Evolutionary conservation across 2,888 invertebrate genomes (phyloP).

Genomic region (Trachelus stipa): DNA sequence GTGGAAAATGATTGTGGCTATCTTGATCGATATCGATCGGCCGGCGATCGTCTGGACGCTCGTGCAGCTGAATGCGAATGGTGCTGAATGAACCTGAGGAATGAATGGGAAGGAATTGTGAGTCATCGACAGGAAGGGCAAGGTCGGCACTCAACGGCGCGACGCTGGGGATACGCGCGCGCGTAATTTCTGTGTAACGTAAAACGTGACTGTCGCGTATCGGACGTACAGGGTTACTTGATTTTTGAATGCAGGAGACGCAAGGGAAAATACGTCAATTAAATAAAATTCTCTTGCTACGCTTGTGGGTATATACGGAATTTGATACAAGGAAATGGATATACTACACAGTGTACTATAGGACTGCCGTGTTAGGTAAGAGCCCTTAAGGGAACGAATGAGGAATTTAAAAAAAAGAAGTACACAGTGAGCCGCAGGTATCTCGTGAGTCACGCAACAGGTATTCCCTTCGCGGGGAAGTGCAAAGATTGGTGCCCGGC

Average conservation of each 20-base stretch:
- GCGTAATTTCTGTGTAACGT: neutral
- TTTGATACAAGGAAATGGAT: neutral
- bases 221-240: neutral
- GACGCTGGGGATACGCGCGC: slow-evolving; percentile 30
- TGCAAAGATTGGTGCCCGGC: neutral
- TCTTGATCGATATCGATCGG: neutral
- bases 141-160: slow-evolving; percentile 25
- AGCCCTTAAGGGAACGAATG: neutral
- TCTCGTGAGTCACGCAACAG: slow-evolving; percentile 3
- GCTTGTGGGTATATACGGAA: neutral
- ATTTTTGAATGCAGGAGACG: no score
- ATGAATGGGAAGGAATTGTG: slow-evolving; percentile 39
- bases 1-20: neutral
- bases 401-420: neutral
- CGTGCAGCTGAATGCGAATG: neutral
- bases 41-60: neutral
- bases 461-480: neutral
- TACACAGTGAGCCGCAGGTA: neutral
- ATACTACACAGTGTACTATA: neutral
- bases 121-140: slow-evolving; percentile 48
- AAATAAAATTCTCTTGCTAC: no score
- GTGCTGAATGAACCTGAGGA: slow-evolving; percentile 4
- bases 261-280: no score
- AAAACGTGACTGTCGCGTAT: neutral
- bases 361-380: neutral